These are phyloP conservation scores for Zophobas atratus DNA, from an alignment of 1,140 invertebrate species.

Conservation along the genomic window DNA sequence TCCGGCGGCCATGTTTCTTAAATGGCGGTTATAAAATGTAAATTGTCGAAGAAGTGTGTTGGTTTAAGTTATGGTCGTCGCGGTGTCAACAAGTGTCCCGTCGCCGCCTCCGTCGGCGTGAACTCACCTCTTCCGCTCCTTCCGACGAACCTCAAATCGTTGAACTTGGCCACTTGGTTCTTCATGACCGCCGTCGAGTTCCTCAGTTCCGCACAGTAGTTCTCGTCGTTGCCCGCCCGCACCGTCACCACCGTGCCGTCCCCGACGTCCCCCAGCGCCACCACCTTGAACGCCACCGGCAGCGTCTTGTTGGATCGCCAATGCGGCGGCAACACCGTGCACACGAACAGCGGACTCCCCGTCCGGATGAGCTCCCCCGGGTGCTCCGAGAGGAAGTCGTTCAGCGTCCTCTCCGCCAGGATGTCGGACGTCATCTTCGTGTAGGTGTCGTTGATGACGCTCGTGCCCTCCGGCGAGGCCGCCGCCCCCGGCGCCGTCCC, in stretches of 20 bases:
- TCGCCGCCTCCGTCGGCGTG: neutral
- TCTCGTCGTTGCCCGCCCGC: conserved; percentile 97
- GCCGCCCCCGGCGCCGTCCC: conserved; percentile 69
- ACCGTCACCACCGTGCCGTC: conserved; percentile 97
- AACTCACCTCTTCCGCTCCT: conserved; percentile 95
- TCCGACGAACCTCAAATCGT: conserved; percentile 97
- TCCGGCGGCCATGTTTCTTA: no score
- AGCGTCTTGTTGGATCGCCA: conserved; percentile 99
- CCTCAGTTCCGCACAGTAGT: conserved; percentile 94
- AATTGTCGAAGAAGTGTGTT: neutral
- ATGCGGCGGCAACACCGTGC: conserved; percentile 92
- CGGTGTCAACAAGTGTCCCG: neutral
- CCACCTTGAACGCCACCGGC: conserved; percentile 94
- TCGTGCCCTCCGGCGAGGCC: conserved; percentile 72
- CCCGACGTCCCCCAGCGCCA: conserved; percentile 91
- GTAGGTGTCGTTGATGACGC: conserved; percentile 84
- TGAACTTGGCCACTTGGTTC: conserved; percentile 98
- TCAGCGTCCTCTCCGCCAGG: conserved; percentile 87
- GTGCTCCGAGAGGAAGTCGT: conserved; percentile 92
- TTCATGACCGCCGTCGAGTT: conserved; percentile 97
- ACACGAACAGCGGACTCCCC: conserved; percentile 93
- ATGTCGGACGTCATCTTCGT: conserved; percentile 92
- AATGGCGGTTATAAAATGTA: neutral
- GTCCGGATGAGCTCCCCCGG: conserved; percentile 94
- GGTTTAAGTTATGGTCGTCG: neutral